A percentile compares a stretch with the other conserved stretches of the same genome.
phyloP scores from a whole-genome alignment of 2,797 vertebrate genomes.

The Rallus crepitans region DNA sequence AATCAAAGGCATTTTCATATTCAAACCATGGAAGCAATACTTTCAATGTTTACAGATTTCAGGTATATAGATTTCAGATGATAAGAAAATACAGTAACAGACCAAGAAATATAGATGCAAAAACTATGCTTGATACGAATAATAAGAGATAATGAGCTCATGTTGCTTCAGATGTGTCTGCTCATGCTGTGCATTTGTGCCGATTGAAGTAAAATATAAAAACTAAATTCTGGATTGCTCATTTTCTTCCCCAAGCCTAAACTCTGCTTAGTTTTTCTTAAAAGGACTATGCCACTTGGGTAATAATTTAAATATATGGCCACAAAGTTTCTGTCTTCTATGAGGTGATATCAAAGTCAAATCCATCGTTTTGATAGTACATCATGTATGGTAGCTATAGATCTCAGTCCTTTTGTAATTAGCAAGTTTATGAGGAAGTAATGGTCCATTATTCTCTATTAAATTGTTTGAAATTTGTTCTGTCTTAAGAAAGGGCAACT shows the following conservation, averaged over 20 bases:
- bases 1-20: not conserved
- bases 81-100: not conserved
- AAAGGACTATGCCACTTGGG: not conserved
- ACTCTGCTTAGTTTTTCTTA: not conserved
- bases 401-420: conserved; percentile 55
- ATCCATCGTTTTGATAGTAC: conserved; percentile 26
- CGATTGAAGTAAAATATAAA: not conserved
- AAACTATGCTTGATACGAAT: not conserved
- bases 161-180: not conserved
- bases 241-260: not conserved
- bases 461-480: conserved; percentile 32
- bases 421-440: conserved; percentile 63
- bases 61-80: not conserved
- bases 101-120: not conserved
- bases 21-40: not conserved
- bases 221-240: not conserved
- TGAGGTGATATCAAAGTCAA: conserved; percentile 43
- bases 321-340: conserved; percentile 8
- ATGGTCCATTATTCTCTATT: conserved; percentile 54
- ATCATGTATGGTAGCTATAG: conserved; percentile 20
- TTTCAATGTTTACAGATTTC: not conserved
- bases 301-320: not conserved
- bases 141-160: not conserved
- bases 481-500: conserved; percentile 43
- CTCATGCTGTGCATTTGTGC: not conserved